Evolutionary conservation across 2,797 vertebrate species (phyloP).

Genomic region (Philypnodon macrostomus): DNA sequence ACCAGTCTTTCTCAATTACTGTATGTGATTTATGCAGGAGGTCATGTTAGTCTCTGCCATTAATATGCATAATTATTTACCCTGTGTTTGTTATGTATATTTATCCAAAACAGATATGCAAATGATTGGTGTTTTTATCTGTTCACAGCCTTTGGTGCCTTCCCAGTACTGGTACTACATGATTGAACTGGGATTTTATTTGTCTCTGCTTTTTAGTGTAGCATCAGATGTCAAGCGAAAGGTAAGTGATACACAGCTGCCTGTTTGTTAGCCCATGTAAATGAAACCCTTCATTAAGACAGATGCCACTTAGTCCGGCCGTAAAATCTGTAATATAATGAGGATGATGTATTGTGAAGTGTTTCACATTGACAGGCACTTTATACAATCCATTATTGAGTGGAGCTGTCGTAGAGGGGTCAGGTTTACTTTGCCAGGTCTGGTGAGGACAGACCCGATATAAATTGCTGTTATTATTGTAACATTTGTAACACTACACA

Average conservation of each 20-base stretch:
- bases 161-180: conserved; percentile 93
- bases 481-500: no score
- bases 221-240: conserved; percentile 93
- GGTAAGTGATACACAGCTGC: conserved; percentile 74
- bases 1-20: background rate
- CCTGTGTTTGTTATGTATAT: background rate
- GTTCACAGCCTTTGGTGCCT: conserved; percentile 79
- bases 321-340: conserved; percentile 8
- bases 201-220: conserved; percentile 90
- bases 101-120: background rate
- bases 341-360: conserved; percentile 21
- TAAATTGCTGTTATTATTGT: no score
- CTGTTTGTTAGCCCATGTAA: background rate
- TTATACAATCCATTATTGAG: conserved; percentile 20
- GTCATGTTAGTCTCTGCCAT: background rate
- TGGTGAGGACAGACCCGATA: no score
- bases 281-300: conserved; percentile 16
- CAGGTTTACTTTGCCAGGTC: no score
- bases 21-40: background rate
- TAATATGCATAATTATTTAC: background rate
- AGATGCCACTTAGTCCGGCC: conserved; percentile 8
- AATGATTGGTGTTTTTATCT: background rate
- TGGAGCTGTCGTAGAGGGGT: conserved; percentile 10
- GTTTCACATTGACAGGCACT: conserved; percentile 28
- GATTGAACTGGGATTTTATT: conserved; percentile 92